These are phyloP conservation scores for Xylocopa sonorina DNA, from an alignment of 1,140 invertebrate genomes.

Conservation along the genomic window DNA sequence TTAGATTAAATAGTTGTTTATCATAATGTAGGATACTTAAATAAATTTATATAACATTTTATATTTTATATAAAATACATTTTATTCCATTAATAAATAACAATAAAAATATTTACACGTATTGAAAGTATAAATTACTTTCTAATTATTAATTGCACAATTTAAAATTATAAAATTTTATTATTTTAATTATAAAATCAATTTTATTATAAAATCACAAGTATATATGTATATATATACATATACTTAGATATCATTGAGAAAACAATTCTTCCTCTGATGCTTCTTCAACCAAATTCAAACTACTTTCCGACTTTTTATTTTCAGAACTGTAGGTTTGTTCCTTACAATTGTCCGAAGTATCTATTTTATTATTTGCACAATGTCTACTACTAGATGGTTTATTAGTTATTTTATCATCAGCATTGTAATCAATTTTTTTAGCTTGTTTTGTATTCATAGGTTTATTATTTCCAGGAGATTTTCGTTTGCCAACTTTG, in stretches of 20 bases:
- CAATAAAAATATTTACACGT: neutral
- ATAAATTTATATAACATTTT: neutral
- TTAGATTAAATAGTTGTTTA: neutral
- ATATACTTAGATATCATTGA: too few relatives aligned
- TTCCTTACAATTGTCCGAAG: neutral
- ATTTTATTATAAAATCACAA: slow-evolving; percentile 17
- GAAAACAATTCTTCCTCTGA: slow-evolving; percentile 55
- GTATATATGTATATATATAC: slow-evolving; percentile 10
- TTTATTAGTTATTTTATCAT: slow-evolving; percentile 14
- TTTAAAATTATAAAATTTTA: too few relatives aligned
- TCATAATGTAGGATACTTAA: neutral
- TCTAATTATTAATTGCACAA: slow-evolving; percentile 11
- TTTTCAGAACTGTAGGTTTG: neutral
- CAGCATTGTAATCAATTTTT: neutral
- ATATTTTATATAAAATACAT: neutral
- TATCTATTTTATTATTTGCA: neutral
- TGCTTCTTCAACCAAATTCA: slow-evolving; percentile 42
- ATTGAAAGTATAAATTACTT: neutral
- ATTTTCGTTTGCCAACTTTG: slow-evolving; percentile 3
- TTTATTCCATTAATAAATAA: neutral
- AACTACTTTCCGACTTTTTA: neutral
- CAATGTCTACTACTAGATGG: slow-evolving; percentile 22
- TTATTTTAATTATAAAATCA: too few relatives aligned
- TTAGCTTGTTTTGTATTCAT: neutral
- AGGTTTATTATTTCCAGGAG: neutral